phyloP scores from a whole-genome alignment of 2,888 invertebrate genomes.

The Tetramorium bicarinatum region DNA sequence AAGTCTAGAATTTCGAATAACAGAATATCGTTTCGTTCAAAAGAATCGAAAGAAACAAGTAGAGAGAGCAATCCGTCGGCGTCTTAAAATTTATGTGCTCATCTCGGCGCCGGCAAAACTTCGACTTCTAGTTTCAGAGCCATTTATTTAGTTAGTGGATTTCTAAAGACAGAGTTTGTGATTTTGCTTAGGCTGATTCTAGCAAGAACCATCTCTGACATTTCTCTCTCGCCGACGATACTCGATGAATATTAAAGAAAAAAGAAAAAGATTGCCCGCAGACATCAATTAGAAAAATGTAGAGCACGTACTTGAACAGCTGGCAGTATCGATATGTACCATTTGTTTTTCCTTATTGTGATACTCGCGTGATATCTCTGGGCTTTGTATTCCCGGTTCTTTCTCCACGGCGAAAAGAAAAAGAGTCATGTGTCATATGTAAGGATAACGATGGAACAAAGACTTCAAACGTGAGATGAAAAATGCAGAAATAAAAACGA shows the following conservation, averaged over 20 bases:
- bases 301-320: slow-evolving; percentile 58
- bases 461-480: background rate
- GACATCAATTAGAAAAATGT: slow-evolving; percentile 60
- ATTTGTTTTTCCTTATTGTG: slow-evolving; percentile 20
- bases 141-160: slow-evolving; percentile 4
- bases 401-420: slow-evolving; percentile 5
- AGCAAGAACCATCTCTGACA: background rate
- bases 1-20: background rate
- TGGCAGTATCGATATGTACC: background rate
- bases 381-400: background rate
- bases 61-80: background rate
- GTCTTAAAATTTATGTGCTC: slow-evolving; percentile 50
- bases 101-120: slow-evolving; percentile 32
- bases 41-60: background rate
- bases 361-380: background rate
- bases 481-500: background rate
- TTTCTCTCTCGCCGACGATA: slow-evolving; percentile 25
- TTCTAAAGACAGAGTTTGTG: background rate
- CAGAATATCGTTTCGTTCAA: slow-evolving; percentile 3
- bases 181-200: slow-evolving; percentile 19
- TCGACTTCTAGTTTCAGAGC: slow-evolving; percentile 29
- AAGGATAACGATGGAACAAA: slow-evolving; percentile 23
- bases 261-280: slow-evolving; percentile 24
- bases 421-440: slow-evolving; percentile 48
- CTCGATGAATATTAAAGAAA: slow-evolving; percentile 49